Evolutionary conservation across 2,113 vertebrate species (phyloP).

Genomic region (Hippoglossus stenolepis): DNA sequence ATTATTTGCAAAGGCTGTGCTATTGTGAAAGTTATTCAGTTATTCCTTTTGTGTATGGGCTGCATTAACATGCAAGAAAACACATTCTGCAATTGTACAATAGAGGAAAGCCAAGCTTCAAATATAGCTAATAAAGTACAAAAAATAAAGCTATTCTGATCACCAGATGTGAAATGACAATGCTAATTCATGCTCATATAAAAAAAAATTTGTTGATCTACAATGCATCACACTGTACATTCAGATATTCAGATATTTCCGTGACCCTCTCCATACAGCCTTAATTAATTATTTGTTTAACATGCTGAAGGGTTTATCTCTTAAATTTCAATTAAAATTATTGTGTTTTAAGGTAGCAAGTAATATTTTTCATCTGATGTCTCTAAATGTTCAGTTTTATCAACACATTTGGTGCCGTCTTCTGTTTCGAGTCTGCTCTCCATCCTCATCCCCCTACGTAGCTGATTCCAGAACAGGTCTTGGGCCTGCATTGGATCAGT

Average conservation of each 20-base stretch:
- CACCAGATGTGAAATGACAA: neutral
- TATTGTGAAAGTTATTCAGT: conserved; percentile 16
- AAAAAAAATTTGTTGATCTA: conserved; percentile 3
- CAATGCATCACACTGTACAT: conserved; percentile 5
- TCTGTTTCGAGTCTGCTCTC: conserved; percentile 57
- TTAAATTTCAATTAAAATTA: neutral
- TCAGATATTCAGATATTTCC: conserved; percentile 3
- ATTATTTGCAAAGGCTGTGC: conserved; percentile 2
- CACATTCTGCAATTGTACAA: conserved; percentile 16
- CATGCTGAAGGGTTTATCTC: neutral
- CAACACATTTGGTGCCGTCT: neutral
- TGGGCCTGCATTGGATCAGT: conserved; percentile 71
- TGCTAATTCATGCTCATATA: conserved; percentile 3
- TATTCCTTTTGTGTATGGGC: neutral
- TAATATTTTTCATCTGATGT: conserved; percentile 51
- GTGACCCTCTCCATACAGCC: neutral
- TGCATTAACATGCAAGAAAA: conserved; percentile 13
- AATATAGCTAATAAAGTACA: neutral
- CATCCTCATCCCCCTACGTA: conserved; percentile 81
- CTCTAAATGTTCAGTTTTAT: conserved; percentile 29
- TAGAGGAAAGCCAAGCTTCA: conserved; percentile 1
- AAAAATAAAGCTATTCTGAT: neutral
- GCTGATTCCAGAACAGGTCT: conserved; percentile 87
- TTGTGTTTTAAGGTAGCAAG: conserved; percentile 45
- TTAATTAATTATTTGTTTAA: neutral